Evolutionary conservation across 1,140 invertebrate genomes (phyloP).

Genomic region (Subanguina moxae): DNA sequence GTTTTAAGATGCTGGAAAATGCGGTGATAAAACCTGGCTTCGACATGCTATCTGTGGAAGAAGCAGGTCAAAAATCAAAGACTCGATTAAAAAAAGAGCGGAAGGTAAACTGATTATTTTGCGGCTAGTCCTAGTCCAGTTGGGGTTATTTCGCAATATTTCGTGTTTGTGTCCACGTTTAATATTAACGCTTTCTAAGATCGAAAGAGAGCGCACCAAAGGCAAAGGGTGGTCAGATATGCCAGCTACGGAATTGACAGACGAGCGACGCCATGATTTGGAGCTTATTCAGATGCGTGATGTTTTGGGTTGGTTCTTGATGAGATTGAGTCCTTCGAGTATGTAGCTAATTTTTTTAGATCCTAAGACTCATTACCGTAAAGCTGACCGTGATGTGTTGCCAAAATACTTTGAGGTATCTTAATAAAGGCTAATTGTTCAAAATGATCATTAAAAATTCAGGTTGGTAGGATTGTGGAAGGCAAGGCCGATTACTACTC

Average conservation of each 20-base stretch:
- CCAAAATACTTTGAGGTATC: constrained; percentile 79
- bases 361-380: constrained; percentile 88
- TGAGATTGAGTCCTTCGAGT: neutral
- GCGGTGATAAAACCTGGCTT: constrained; percentile 17
- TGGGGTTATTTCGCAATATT: neutral
- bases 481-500: constrained; percentile 66
- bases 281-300: constrained; percentile 83
- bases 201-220: constrained; percentile 71
- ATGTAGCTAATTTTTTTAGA: constrained; percentile 58
- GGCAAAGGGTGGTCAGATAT: constrained; percentile 82
- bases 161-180: neutral
- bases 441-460: constrained; percentile 23
- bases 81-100: constrained; percentile 8
- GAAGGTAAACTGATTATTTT: too few relatives aligned
- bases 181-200: constrained; percentile 36
- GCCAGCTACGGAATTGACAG: constrained; percentile 77
- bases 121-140: too few relatives aligned
- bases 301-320: constrained; percentile 65
- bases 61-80: constrained; percentile 13
- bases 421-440: neutral
- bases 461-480: constrained; percentile 66
- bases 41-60: constrained; percentile 6
- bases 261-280: constrained; percentile 79
- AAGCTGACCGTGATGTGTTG: constrained; percentile 76
- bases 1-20: constrained; percentile 15